A percentile compares a stretch with the other conserved stretches of the same genome.
Conservation (phyloP, 1,140 invertebrate genomes). For the Solenopsis fugax region DNA sequence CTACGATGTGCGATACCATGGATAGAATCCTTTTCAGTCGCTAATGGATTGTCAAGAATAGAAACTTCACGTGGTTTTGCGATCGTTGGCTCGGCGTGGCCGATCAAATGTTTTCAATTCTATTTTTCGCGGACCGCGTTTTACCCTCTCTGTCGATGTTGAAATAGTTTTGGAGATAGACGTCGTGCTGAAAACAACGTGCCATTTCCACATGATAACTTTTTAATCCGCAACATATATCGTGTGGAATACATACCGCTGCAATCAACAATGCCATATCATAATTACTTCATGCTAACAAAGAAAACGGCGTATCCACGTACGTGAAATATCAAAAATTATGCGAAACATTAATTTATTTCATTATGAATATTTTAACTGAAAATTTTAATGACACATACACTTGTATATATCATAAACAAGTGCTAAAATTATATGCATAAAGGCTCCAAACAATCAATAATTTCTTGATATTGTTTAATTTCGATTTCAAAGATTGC, state of each 20-base stretch:
- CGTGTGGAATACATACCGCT: not conserved
- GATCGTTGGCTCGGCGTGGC: slow-evolving; percentile 42
- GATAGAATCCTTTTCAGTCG: slow-evolving; percentile 29
- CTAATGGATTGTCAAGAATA: slow-evolving; percentile 65
- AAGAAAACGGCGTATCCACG: not conserved
- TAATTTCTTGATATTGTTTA: not conserved
- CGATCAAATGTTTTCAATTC: slow-evolving; percentile 59
- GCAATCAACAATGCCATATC: not conserved
- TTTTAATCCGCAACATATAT: slow-evolving; percentile 20
- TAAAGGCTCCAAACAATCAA: not conserved
- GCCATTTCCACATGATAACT: slow-evolving; percentile 42
- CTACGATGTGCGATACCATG: slow-evolving; percentile 3
- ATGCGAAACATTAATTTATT: not conserved
- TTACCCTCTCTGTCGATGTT: slow-evolving; percentile 8
- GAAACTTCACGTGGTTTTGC: slow-evolving; percentile 52
- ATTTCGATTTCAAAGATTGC: not conserved
- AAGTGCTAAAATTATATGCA: not conserved
- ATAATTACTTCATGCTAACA: not conserved
- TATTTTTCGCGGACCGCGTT: slow-evolving; percentile 31
- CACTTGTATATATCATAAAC: not conserved
- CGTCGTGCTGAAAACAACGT: slow-evolving; percentile 37
- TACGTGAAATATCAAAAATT: not conserved
- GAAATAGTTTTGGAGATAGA: slow-evolving; percentile 50
- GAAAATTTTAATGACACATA: not conserved
- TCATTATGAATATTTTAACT: not conserved